Evolutionary conservation across 2,797 vertebrate species (phyloP), one percentile per base, ranked within the genome.

Genomic region (Pristis pectinata): DNA sequence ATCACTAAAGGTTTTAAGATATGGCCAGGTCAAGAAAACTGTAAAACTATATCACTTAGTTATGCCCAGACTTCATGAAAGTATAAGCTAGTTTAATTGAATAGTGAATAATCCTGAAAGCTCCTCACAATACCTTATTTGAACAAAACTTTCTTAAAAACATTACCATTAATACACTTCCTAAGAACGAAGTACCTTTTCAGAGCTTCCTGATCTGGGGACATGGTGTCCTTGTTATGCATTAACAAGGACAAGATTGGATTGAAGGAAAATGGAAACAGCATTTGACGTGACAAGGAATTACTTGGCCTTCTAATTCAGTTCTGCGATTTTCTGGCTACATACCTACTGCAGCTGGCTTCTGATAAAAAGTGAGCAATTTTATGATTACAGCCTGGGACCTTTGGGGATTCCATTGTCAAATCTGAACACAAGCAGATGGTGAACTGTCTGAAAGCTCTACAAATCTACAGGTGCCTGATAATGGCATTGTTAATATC

Each of bases 341-440:
- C 30, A 37, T 89, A 30, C 56, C 56, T 37, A 89, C 85, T 91
- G 87, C n/a, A 9, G 17, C 56, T n/a, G 56, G 4, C 13, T 3
- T 61, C 30, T 87, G 34, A 0, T n/a, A 37, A 77, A n/a, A 87
- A 87, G 30, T 87, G 83, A 87, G 34, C 13, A 89, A 37, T 91
- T 37, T 17, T 91, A 8, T 91, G 17, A 64, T 91, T 91, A 64
- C 17, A 64, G 59, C 61, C 59, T 37, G 87, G 61, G 49, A 34
- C 82, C 82, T 85, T 85, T 56, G 15, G 87, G 56, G 15, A 91
- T 64, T 91, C 87, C 34, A 37, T 37, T 91, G 87, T n/a, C 56
- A 61, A 61, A 64, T 64, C 17, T 91, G 34, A 59, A 64, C 85
- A 61, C 56, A 89, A 89, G 59, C 87, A 91, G 87, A 64, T 91